Conservation (phyloP, 1,140 invertebrate genomes). For the roundworm (Caenorhabditis elegans) region WBcel235 BX284604.4:16536001-16536500, state of each 20-base stretch:
- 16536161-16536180: no score
- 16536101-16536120: conserved; percentile 38
- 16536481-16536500: conserved; percentile 73
- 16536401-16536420: conserved; percentile 72
- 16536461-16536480: conserved; percentile 71
- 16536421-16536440: conserved; percentile 72
- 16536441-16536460: conserved; percentile 74
- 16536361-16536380: conserved; percentile 69
- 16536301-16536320: conserved; percentile 72
- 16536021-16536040: conserved; percentile 77
- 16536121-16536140: no score
- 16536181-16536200: no score
- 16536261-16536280: conserved; percentile 76
- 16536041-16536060: conserved; percentile 76
- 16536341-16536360: conserved; percentile 75
- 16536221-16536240: no score
- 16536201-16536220: no score
- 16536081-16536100: conserved; percentile 74
- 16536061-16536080: conserved; percentile 76
- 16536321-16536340: conserved; percentile 74
- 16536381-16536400: conserved; percentile 65
- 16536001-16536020: conserved; percentile 73
- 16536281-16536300: conserved; percentile 74
- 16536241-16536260: conserved; percentile 74
- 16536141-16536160: no score